Percentiles rank a stretch among this genome's conserved stretches.
Conservation (phyloP, 2,888 invertebrate species). For the Ormyrus thymus region DNA sequence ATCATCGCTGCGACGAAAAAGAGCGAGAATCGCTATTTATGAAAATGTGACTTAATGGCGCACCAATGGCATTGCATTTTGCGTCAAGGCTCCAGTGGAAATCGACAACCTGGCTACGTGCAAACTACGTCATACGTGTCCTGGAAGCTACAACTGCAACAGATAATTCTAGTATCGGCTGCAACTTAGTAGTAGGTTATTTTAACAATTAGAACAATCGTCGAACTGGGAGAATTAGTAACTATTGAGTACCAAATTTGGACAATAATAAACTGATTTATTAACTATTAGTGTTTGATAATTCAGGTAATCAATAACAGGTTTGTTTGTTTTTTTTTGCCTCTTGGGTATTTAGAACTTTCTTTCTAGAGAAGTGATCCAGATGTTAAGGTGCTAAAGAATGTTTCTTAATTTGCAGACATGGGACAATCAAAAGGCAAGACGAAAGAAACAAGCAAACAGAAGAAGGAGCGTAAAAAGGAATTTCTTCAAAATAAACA, state of each 20-base stretch:
- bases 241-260: neutral
- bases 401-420: constrained; percentile 17
- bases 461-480: constrained; percentile 89
- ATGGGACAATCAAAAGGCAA: constrained; percentile 90
- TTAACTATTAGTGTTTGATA: neutral
- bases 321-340: constrained; percentile 2
- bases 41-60: constrained; percentile 25
- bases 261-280: constrained; percentile 3
- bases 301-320: constrained; percentile 12
- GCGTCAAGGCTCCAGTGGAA: constrained; percentile 13
- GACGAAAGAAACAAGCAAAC: constrained; percentile 88
- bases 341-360: neutral
- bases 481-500: constrained; percentile 88
- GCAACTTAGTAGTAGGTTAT: constrained; percentile 30
- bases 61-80: constrained; percentile 20
- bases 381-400: constrained; percentile 14
- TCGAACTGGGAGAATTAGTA: neutral
- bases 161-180: too few relatives aligned
- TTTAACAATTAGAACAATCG: constrained; percentile 13
- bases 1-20: neutral
- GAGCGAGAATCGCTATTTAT: constrained; percentile 5
- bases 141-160: constrained; percentile 13
- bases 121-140: neutral
- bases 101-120: constrained; percentile 36
- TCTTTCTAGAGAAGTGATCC: neutral